Evolutionary conservation across 2,888 invertebrate species (phyloP), one percentile per base, ranked within the genome.

Genomic region (Parnassius apollo): DNA sequence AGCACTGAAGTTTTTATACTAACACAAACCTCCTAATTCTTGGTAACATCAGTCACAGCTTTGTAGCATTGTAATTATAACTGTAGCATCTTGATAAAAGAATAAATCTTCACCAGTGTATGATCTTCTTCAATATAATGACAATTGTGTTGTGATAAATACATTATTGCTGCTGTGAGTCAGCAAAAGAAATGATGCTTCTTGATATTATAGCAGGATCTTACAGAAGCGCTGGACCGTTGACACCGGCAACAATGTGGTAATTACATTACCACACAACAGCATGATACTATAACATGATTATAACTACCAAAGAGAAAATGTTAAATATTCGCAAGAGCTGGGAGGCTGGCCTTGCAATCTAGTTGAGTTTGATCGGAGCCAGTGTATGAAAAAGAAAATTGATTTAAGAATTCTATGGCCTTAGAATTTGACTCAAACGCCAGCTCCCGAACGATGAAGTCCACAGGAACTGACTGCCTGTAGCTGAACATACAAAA

Each of bases 361-460:
- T 98, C 98, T 87, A 98, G 94, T 89, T 94, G 94, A 82, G 93
- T 94, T 73, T 94, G 93, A 89, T 93, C 93, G 78, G 91, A 83
- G 90, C 95, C 95, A 85, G 93, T 92, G 91, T 94, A 95, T 78
- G 93, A 93, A 82, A 97, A 93, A 89, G 94, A 94, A 88, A 96
- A 96, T 80, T 95, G 95, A 85, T 93, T 94, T 85, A 98, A 94
- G 95, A 98, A 98, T 86, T 97, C 96, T 88, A 95, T 92, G 91
- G 96, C 97, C 88, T 97, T 96, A 86, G 95, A 95, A 83, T 91
- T 92, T 75, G 95, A 95, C 80, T 95, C 94, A 94, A 98, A 98
- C 83, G 96, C 97, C 94, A 99, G 94, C 93, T 96, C 96, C 89
- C 95, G 94, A 85, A 94, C 92, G 92, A 99, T 93, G 94, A 95